Evolutionary conservation across 2,797 vertebrate species (phyloP), one percentile per base, ranked within the genome.

Genomic region (Poeciliopsis gracilis): DNA sequence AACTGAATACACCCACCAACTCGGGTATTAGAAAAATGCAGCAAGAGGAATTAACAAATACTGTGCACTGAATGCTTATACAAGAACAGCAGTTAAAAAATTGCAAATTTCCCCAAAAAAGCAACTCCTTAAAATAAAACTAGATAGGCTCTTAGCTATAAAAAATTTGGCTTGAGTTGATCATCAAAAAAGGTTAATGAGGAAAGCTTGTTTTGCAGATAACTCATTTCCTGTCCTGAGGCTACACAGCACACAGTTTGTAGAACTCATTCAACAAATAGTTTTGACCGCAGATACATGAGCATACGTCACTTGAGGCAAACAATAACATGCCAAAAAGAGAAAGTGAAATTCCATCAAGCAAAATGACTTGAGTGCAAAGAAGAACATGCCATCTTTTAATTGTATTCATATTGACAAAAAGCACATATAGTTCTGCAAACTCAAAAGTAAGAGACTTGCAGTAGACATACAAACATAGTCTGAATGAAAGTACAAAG

Each of bases 261-360:
- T 28, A 59, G 51, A 74, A 43, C 73, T 75, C 55, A 75, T 59
- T 46, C 73, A 59, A 53, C 55, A 45, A 43, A 59, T 28, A 28
- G 25, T 45, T 75, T 59, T 59, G 53, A 75, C 55, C n/a, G 73
- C 73, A 75, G 38, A 30, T 75, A 33, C n/a, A 59, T 45, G n/a
- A 59, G 67, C 66, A 43, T 46, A 61, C 53, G 20, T 75, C 73
- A 75, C 41, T 45, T 18, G 25, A 61, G 73, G 53, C 41, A 75
- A 74, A 75, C n/a, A 75, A 75, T 61, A 61, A 75, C 38, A 28
- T 11, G 36, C 25, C 38, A 38, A 16, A 74, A 74, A 74, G 23
- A 57, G 36, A 75, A 75, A 59, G 53, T 45, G 41, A 43, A 73
- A 51, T 33, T 55, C 51, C 11, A n/a, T 25, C 23, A 38, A n/a